Conservation (phyloP, 2,797 vertebrate genomes). For the Ambastaia sidthimunki region DNA sequence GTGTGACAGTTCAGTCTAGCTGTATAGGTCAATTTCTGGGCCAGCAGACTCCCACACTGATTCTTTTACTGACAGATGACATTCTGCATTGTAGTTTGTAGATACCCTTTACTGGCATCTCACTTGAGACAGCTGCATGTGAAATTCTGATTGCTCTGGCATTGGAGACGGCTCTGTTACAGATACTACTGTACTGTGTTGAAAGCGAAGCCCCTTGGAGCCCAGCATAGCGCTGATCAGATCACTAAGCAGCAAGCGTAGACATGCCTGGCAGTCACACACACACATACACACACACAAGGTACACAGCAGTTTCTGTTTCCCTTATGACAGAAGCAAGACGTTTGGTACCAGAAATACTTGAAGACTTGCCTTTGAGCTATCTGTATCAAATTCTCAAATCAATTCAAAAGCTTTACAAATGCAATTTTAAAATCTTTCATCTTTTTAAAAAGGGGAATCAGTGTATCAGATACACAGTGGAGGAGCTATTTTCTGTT, state of each 20-base stretch:
- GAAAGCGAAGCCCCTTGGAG: neutral
- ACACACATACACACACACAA: neutral
- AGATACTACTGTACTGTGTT: slow-evolving; percentile 3
- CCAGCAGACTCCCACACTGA: neutral
- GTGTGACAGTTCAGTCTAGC: neutral
- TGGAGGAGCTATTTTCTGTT: neutral
- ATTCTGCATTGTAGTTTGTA: slow-evolving; percentile 13
- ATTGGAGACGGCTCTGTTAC: slow-evolving; percentile 11
- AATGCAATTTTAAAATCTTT: slow-evolving; percentile 10
- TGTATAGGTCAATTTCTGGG: neutral
- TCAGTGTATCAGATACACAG: neutral
- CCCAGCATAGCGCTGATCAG: slow-evolving; percentile 7
- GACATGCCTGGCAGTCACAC: slow-evolving; percentile 3
- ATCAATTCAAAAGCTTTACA: neutral
- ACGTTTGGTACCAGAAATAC: slow-evolving; percentile 11
- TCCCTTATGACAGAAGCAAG: slow-evolving; percentile 20
- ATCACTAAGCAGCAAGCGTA: slow-evolving; percentile 17
- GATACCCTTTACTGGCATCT: slow-evolving; percentile 7
- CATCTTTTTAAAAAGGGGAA: neutral
- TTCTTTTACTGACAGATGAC: neutral
- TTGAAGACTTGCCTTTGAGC: slow-evolving; percentile 11
- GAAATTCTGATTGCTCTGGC: neutral
- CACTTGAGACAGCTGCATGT: neutral
- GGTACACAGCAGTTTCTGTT: neutral
- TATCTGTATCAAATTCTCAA: neutral